phyloP scores from a whole-genome alignment of 2,797 vertebrate species.

The Typhlichthys subterraneus region DNA sequence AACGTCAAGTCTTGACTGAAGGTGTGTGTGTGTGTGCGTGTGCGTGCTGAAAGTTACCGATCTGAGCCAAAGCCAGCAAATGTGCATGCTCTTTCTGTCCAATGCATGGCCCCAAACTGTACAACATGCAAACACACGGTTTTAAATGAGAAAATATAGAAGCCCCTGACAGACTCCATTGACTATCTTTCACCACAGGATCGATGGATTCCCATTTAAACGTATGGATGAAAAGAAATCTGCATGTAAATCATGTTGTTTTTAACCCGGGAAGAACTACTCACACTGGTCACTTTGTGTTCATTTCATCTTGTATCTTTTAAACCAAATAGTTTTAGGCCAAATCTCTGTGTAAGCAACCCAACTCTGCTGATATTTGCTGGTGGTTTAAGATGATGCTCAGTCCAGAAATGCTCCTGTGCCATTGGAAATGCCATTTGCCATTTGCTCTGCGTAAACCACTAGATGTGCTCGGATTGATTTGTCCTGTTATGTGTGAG shows the following conservation, averaged over 20 bases:
- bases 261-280: neutral
- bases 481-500: constrained; percentile 18
- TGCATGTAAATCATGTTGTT: constrained; percentile 2
- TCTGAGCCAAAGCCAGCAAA: constrained; percentile 43
- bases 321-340: constrained; percentile 6
- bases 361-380: neutral
- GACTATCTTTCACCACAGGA: constrained; percentile 8
- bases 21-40: neutral
- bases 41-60: constrained; percentile 12
- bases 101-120: constrained; percentile 50
- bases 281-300: neutral
- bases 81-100: constrained; percentile 41
- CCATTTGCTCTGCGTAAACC: constrained; percentile 19
- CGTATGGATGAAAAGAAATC: constrained; percentile 1
- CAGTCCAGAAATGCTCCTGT: neutral
- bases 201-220: constrained; percentile 11
- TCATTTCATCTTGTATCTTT: neutral
- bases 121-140: constrained; percentile 39
- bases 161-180: neutral
- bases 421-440: constrained; percentile 10
- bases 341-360: constrained; percentile 46
- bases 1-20: no score
- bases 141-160: neutral
- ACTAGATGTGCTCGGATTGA: constrained; percentile 3
- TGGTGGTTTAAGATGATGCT: neutral